Conservation (phyloP, 2,113 vertebrate genomes). For the Camelus bactrianus region DNA sequence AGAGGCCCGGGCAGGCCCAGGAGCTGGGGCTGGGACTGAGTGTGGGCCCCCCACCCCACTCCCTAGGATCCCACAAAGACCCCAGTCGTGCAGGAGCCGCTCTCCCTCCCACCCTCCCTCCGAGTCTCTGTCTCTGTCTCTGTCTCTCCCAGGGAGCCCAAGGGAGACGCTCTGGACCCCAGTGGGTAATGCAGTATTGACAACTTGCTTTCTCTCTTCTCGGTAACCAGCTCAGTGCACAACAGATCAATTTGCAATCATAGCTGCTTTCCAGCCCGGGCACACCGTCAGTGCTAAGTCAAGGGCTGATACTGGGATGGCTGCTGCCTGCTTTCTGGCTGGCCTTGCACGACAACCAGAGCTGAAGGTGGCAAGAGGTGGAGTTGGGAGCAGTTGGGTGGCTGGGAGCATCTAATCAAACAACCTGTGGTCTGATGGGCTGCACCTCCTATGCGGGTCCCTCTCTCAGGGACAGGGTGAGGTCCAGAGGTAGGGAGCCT, state of each 20-base stretch:
- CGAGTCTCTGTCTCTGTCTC: background rate
- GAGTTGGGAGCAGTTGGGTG: background rate
- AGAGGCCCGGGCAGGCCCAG: background rate
- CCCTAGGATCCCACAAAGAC: background rate
- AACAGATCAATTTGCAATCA: slow-evolving; percentile 69
- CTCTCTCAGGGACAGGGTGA: no score
- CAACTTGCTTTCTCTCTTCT: slow-evolving; percentile 30
- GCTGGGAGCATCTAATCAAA: background rate
- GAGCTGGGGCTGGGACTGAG: background rate
- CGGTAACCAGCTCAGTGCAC: background rate
- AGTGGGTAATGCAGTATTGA: slow-evolving; percentile 24
- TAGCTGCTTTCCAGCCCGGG: slow-evolving; percentile 8
- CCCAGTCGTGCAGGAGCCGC: background rate
- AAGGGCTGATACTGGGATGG: background rate
- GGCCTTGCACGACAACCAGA: background rate
- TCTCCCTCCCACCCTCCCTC: background rate
- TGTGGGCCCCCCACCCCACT: no score
- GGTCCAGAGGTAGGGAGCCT: background rate
- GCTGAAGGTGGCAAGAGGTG: background rate
- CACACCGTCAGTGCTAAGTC: background rate
- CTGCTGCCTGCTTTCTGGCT: background rate
- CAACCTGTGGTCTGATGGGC: background rate
- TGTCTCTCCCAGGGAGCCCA: background rate
- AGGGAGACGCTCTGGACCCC: background rate
- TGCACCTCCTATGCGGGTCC: background rate